A percentile compares a stretch with the other conserved stretches of the same genome.
phyloP scores from a whole-genome alignment of 2,888 invertebrate species.

The Mesopsocus fuscifrons region DNA sequence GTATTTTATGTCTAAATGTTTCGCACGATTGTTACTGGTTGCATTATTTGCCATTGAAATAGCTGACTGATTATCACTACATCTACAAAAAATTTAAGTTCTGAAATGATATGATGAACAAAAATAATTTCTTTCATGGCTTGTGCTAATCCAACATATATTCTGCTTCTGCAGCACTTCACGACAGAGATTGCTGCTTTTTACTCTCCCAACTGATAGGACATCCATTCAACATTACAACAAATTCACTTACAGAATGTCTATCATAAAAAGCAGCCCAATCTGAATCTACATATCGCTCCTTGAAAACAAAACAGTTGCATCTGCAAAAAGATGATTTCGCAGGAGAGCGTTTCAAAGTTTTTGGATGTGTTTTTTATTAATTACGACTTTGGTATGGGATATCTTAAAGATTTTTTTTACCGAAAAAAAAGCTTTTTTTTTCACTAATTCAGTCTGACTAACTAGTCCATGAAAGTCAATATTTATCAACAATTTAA shows the following conservation, averaged over 20 bases:
- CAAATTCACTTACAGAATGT: too few species aligned
- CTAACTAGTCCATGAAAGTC: too few species aligned
- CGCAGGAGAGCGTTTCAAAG: too few species aligned
- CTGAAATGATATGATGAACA: not conserved
- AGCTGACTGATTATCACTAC: slow-evolving; percentile 3
- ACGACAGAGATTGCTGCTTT: slow-evolving; percentile 1
- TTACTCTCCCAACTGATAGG: not conserved
- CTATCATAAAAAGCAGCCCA: not conserved
- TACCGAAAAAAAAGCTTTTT: too few species aligned
- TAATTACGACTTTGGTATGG: too few species aligned
- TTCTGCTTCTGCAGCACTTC: slow-evolving; percentile 1
- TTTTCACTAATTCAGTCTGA: too few species aligned
- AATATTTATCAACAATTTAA: too few species aligned
- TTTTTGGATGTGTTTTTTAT: too few species aligned
- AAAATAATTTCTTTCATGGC: slow-evolving; percentile 4
- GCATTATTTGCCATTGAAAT: not conserved
- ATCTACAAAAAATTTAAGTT: not conserved
- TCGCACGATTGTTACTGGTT: not conserved
- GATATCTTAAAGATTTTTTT: too few species aligned
- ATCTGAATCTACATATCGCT: slow-evolving; percentile 3
- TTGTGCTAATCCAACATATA: not conserved
- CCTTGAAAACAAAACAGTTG: too few species aligned
- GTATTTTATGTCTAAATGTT: not conserved
- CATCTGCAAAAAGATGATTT: too few species aligned
- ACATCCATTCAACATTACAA: too few species aligned